Percentiles rank a stretch among this genome's conserved stretches.
Conservation (phyloP, 2,113 vertebrate species). For the Amazona vittata region DNA sequence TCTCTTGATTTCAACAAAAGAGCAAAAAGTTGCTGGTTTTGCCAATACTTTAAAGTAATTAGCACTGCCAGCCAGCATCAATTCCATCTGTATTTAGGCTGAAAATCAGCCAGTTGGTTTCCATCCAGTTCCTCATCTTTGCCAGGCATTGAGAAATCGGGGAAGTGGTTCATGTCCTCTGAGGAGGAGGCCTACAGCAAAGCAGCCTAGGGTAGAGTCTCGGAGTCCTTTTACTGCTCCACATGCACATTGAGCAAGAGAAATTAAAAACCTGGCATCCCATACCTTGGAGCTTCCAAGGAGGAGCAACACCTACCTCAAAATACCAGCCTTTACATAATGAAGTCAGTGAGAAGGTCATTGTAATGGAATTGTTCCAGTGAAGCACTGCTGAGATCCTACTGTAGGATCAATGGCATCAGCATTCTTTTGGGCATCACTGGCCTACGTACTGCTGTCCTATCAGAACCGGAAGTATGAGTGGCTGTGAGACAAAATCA, state of each 20-base stretch:
- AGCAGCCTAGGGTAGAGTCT: not conserved
- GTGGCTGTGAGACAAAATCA: not conserved
- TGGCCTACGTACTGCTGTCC: not conserved
- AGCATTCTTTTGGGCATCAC: not conserved
- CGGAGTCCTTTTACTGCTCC: not conserved
- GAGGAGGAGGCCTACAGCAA: not conserved
- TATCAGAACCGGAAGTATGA: not conserved
- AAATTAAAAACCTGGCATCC: not conserved
- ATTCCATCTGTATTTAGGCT: conserved; percentile 57
- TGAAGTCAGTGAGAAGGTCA: not conserved
- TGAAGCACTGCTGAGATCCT: not conserved
- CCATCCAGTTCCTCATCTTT: conserved; percentile 21
- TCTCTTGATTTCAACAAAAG: not conserved
- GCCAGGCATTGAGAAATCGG: not conserved
- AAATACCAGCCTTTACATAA: not conserved
- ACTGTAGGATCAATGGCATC: not conserved
- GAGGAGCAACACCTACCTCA: not conserved
- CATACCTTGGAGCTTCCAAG: not conserved
- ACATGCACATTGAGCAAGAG: not conserved
- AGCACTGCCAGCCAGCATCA: conserved; percentile 32
- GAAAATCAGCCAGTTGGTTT: conserved; percentile 53
- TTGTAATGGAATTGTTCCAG: not conserved
- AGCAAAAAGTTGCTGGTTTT: not conserved
- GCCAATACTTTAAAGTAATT: not conserved
- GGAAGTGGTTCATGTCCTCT: not conserved